These are phyloP conservation scores for Strongylocentrotus purpuratus DNA, from an alignment of 35 echinoderm and acorn worm species.

Conservation along the genomic window DNA sequence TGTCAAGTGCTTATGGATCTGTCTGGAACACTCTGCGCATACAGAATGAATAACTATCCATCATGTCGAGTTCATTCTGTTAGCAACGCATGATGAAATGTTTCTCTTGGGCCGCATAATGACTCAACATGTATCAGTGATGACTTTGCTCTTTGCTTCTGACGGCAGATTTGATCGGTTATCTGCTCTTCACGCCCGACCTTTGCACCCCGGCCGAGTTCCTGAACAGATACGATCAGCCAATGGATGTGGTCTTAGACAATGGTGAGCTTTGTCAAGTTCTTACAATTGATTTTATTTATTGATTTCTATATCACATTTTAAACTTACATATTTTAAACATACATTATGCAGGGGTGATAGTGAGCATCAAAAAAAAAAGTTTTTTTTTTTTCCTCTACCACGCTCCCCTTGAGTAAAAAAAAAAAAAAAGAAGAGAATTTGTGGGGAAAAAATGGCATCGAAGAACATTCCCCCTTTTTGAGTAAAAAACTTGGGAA, in stretches of 20 bases:
- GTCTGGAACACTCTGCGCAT: not conserved
- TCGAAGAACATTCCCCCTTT: no score
- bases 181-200: constrained; percentile 77
- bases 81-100: not conserved
- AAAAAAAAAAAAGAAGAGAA: no score
- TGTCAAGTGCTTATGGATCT: not conserved
- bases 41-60: not conserved
- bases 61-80: not conserved
- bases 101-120: not conserved
- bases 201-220: constrained; percentile 83
- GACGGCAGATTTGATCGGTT: constrained; percentile 82
- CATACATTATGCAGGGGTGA: no score
- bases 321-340: no score
- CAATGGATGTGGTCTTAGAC: constrained; percentile 94
- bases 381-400: no score
- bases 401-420: no score
- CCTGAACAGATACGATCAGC: constrained; percentile 80
- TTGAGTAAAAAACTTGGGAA: no score
- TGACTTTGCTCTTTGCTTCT: constrained; percentile 25
- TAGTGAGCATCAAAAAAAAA: no score
- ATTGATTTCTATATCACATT: no score
- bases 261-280: constrained; percentile 53
- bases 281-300: not conserved
- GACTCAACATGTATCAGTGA: not conserved
- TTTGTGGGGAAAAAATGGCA: no score